phyloP scores from a whole-genome alignment of 1,140 invertebrate species.

The Wasmannia auropunctata region DNA sequence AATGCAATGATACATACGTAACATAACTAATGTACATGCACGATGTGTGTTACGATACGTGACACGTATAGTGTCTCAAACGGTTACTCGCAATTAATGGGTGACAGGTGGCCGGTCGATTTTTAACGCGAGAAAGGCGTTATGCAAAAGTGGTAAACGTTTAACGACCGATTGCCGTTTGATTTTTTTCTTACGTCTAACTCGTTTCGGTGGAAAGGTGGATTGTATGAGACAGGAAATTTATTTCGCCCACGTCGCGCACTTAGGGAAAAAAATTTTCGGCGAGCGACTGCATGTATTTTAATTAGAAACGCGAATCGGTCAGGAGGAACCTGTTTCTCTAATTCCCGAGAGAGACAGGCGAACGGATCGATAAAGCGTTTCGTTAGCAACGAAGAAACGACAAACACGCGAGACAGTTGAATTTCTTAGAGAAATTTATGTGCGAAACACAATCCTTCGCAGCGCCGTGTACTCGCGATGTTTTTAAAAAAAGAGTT shows the following conservation, averaged over 20 bases:
- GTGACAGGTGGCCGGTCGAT: not conserved
- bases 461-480: not conserved
- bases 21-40: not conserved
- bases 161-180: not conserved
- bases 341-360: constrained; percentile 15
- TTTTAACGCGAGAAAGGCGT: constrained; percentile 35
- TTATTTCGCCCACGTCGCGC: not conserved
- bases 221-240: not conserved
- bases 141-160: not conserved
- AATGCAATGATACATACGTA: not conserved
- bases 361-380: constrained; percentile 11
- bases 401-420: not conserved
- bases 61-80: not conserved
- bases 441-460: not conserved
- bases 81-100: constrained; percentile 30
- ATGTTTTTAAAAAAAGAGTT: too few species aligned
- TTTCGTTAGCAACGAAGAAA: not conserved
- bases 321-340: constrained; percentile 20
- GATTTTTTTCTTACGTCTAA: constrained; percentile 1
- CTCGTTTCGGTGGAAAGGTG: not conserved
- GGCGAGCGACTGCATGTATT: not conserved
- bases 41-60: not conserved
- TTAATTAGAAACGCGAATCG: constrained; percentile 11
- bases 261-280: constrained; percentile 21
- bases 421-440: constrained; percentile 18